phyloP scores from a whole-genome alignment of 64 coral and sea anemone species.

The Montipora foliosa region DNA sequence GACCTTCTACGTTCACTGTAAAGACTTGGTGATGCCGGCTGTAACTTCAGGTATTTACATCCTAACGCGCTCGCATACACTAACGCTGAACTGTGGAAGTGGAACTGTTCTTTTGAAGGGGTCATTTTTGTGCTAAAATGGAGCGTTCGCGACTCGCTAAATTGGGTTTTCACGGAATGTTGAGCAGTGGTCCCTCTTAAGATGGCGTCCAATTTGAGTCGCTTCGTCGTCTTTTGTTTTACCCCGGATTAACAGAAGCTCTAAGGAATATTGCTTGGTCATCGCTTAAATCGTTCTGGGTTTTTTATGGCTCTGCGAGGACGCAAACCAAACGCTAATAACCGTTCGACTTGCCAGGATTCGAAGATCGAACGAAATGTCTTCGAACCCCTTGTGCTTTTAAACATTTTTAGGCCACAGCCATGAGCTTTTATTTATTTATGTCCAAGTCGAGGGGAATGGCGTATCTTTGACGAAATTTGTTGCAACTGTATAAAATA shows the following conservation, averaged over 20 bases:
- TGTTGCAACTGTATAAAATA: conserved; percentile 22
- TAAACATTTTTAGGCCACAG: conserved; percentile 5
- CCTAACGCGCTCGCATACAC: background rate
- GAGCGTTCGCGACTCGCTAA: background rate
- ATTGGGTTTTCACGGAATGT: background rate
- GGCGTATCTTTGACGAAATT: conserved; percentile 32
- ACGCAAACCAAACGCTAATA: background rate
- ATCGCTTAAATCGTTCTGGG: background rate
- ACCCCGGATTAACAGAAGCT: conserved; percentile 3
- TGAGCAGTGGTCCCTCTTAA: background rate
- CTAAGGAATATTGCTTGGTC: conserved; percentile 25
- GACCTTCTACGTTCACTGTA: conserved; percentile 18
- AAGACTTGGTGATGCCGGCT: conserved; percentile 72
- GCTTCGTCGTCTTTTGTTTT: conserved; percentile 37
- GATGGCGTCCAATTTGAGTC: conserved; percentile 24
- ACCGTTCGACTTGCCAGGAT: background rate
- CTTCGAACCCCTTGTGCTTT: background rate
- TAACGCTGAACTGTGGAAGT: background rate
- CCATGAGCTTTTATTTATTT: conserved; percentile 63
- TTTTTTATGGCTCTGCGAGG: background rate
- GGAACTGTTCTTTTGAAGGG: background rate
- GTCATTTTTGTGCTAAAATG: background rate
- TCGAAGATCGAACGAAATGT: conserved; percentile 40
- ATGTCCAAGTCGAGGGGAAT: conserved; percentile 9
- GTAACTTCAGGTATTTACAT: conserved; percentile 79